These are phyloP conservation scores for Metopolophium dirhodum DNA, from an alignment of 1,140 invertebrate genomes.

Conservation along the genomic window DNA sequence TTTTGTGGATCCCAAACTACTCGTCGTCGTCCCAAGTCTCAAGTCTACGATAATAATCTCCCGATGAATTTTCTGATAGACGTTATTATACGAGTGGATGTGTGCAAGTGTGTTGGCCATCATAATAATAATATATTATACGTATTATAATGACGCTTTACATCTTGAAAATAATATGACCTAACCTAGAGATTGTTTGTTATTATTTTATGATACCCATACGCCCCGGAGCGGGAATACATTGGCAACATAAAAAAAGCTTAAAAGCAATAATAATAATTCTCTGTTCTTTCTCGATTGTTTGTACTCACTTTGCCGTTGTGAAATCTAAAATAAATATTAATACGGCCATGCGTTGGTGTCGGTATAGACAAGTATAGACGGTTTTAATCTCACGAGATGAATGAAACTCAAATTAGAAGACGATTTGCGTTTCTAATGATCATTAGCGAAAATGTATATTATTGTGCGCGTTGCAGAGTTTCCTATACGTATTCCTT, in stretches of 20 bases:
- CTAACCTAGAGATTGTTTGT: background rate
- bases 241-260: background rate
- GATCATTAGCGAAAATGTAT: background rate
- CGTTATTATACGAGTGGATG: background rate
- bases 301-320: background rate
- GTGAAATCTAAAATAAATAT: background rate
- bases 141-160: background rate
- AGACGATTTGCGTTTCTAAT: background rate
- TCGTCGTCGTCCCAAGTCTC: background rate
- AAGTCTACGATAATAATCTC: background rate
- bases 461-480: background rate
- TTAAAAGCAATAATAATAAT: background rate
- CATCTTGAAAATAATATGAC: background rate
- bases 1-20: background rate
- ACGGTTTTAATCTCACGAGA: background rate
- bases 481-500: background rate
- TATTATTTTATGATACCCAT: background rate
- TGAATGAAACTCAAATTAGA: background rate
- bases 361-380: background rate
- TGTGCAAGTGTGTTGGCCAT: background rate
- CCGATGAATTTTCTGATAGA: background rate
- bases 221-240: background rate
- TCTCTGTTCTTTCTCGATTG: too few species aligned
- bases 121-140: background rate
- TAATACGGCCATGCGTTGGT: background rate